Evolutionary conservation across 2,888 invertebrate genomes (phyloP).

Genomic region (Ochropleura leucogaster): DNA sequence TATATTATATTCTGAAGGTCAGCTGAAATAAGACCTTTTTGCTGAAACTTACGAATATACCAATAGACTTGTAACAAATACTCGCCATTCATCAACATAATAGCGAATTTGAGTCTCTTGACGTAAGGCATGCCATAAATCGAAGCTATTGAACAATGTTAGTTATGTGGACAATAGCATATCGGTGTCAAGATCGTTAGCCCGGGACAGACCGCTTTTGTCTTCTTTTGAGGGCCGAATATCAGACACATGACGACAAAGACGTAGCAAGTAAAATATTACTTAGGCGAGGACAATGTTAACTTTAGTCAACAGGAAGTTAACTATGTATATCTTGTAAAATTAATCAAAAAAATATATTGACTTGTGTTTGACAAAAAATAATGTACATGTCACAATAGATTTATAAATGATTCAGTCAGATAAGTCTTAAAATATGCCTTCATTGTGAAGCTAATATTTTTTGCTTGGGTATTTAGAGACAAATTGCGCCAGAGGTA

Average conservation of each 20-base stretch:
- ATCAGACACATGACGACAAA: conserved; percentile 72
- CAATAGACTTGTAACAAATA: conserved; percentile 74
- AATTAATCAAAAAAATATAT: conserved; percentile 41
- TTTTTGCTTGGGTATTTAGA: conserved; percentile 43
- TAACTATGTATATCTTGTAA: conserved; percentile 35
- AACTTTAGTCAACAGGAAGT: conserved; percentile 55
- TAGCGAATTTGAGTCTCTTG: conserved; percentile 72
- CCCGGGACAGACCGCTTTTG: conserved; percentile 72
- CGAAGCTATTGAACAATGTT: conserved; percentile 74
- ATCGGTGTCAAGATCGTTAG: conserved; percentile 83
- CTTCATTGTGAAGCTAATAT: conserved; percentile 19
- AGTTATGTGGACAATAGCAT: conserved; percentile 77
- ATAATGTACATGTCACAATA: conserved; percentile 20
- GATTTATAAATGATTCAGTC: conserved; percentile 32
- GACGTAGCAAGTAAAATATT: conserved; percentile 64
- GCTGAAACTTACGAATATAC: conserved; percentile 61
- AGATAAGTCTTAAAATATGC: conserved; percentile 20
- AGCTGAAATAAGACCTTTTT: conserved; percentile 47
- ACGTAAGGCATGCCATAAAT: conserved; percentile 73
- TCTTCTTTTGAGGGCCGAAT: conserved; percentile 78
- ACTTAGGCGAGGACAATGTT: conserved; percentile 56
- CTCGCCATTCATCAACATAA: conserved; percentile 76
- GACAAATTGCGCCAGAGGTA: conserved; percentile 28
- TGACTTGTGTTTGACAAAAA: conserved; percentile 33
- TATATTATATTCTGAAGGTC: background rate